Conservation (phyloP, 2,888 invertebrate genomes). For the Melipona bicolor region DNA sequence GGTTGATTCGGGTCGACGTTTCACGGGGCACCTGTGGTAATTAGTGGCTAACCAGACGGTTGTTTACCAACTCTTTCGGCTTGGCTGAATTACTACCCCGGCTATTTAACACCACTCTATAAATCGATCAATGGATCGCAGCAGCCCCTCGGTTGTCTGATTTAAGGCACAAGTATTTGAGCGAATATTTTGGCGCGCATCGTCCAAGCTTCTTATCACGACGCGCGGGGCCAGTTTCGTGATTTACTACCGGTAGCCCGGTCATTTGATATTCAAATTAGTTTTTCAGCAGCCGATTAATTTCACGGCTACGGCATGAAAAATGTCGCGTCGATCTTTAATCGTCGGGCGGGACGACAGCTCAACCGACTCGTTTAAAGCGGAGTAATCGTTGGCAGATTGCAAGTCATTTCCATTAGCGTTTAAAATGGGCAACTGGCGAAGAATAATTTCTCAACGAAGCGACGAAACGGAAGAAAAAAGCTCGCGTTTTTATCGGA, state of each 20-base stretch:
- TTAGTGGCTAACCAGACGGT: constrained; percentile 64
- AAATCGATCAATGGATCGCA: constrained; percentile 68
- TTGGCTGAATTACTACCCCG: constrained; percentile 70
- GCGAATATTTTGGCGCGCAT: constrained; percentile 53
- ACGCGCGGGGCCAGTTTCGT: constrained; percentile 21
- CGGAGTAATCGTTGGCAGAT: neutral
- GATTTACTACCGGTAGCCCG: constrained; percentile 49
- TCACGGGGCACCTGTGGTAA: constrained; percentile 59
- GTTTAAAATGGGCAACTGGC: neutral
- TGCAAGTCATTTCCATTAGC: neutral
- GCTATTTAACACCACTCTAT: constrained; percentile 68
- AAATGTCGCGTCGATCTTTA: constrained; percentile 24
- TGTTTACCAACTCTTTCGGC: constrained; percentile 70
- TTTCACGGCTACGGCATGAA: constrained; percentile 19
- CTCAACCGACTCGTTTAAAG: neutral
- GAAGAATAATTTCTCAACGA: too few species aligned
- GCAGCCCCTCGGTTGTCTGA: constrained; percentile 42
- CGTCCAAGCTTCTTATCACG: constrained; percentile 40
- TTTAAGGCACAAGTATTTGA: constrained; percentile 59
- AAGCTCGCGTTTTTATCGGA: too few species aligned
- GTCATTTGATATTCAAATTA: constrained; percentile 55
- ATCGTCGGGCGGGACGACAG: neutral
- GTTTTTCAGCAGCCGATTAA: constrained; percentile 60
- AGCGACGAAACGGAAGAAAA: too few species aligned
- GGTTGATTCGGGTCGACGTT: constrained; percentile 50